Percentiles rank a stretch among this genome's conserved stretches.
These are phyloP conservation scores for Petrophora chlorosata DNA, from an alignment of 2,888 invertebrate species.

Conservation along the genomic window DNA sequence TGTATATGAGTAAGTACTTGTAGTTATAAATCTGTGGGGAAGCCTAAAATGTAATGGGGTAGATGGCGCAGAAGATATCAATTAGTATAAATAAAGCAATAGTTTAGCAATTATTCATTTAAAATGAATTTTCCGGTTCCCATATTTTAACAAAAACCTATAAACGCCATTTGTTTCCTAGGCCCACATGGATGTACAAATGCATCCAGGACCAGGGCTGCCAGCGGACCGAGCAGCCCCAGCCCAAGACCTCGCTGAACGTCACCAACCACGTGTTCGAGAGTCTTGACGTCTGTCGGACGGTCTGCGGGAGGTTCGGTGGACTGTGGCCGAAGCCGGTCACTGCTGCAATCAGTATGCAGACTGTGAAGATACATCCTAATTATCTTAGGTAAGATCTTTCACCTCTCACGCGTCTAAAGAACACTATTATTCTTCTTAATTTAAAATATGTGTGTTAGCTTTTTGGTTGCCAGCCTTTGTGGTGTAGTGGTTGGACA, in stretches of 20 bases:
- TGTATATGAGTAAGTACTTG: constrained; percentile 64
- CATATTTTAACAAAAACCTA: too few relatives aligned
- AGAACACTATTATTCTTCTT: too few relatives aligned
- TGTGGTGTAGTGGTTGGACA: too few relatives aligned
- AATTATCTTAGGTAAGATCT: constrained; percentile 72
- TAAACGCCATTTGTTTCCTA: constrained; percentile 37
- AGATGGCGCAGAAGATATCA: too few relatives aligned
- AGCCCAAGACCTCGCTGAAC: constrained; percentile 50
- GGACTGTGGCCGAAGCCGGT: constrained; percentile 89
- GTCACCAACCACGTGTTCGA: constrained; percentile 50
- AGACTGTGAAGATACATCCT: constrained; percentile 83
- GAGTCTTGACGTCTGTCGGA: constrained; percentile 85
- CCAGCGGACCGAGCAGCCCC: constrained; percentile 64
- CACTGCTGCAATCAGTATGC: constrained; percentile 66
- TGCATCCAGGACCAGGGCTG: constrained; percentile 67
- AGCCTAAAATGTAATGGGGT: too few relatives aligned
- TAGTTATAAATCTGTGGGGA: too few relatives aligned
- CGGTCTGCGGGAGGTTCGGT: constrained; percentile 87
- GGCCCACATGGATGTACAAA: constrained; percentile 73
- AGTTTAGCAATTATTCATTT: too few relatives aligned
- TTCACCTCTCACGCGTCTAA: too few relatives aligned
- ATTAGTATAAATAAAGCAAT: too few relatives aligned
- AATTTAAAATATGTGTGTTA: too few relatives aligned
- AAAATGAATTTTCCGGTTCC: too few relatives aligned
- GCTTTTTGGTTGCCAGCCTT: too few relatives aligned